phyloP scores from a whole-genome alignment of 2,888 invertebrate species.

The Troglohyphantes excavatus region DNA sequence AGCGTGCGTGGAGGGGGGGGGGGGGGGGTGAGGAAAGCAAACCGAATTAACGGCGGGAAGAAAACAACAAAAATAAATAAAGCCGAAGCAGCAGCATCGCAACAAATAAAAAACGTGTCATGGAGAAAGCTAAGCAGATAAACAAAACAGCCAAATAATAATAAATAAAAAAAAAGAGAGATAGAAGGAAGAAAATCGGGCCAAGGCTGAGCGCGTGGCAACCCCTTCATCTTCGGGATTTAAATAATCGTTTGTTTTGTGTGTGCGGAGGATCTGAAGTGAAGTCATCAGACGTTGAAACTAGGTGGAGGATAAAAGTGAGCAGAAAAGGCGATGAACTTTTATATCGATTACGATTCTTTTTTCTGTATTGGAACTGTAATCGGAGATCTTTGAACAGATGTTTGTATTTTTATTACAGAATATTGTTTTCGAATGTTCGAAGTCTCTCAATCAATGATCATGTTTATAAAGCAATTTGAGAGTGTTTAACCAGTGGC shows the following conservation, averaged over 20 bases:
- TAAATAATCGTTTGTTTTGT: slow-evolving; percentile 48
- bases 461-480: too few relatives aligned
- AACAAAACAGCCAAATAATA: slow-evolving; percentile 37
- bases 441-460: too few relatives aligned
- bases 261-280: slow-evolving; percentile 12
- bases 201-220: slow-evolving; percentile 72
- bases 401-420: too few relatives aligned
- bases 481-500: too few relatives aligned
- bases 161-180: slow-evolving; percentile 15
- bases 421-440: too few relatives aligned
- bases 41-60: neutral
- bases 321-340: slow-evolving; percentile 64
- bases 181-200: slow-evolving; percentile 57
- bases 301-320: slow-evolving; percentile 63
- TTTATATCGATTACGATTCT: slow-evolving; percentile 53
- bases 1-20: slow-evolving; percentile 2
- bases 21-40: neutral
- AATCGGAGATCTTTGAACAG: too few relatives aligned
- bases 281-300: slow-evolving; percentile 49
- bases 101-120: slow-evolving; percentile 70
- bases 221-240: slow-evolving; percentile 25
- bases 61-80: slow-evolving; percentile 33
- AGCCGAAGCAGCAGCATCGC: slow-evolving; percentile 21
- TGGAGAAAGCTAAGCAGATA: slow-evolving; percentile 71
- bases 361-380: neutral